A percentile compares a stretch with the other conserved stretches of the same genome.
phyloP scores from a whole-genome alignment of 2,797 vertebrate species.

The Spondyliosoma cantharus region DNA sequence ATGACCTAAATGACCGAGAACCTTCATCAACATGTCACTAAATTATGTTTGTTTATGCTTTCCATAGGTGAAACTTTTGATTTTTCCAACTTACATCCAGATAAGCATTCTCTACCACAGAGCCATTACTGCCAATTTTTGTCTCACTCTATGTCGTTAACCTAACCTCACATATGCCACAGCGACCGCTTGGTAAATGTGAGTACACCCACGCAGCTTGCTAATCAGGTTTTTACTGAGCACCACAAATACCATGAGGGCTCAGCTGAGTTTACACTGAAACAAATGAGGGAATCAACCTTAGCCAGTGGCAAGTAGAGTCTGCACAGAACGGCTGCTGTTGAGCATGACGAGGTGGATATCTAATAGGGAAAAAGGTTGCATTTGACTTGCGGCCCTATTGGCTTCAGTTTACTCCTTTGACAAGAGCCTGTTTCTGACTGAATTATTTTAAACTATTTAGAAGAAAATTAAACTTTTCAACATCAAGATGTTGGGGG shows the following conservation, averaged over 20 bases:
- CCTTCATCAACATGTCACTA: neutral
- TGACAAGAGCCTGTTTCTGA: neutral
- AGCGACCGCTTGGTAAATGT: conserved; percentile 40
- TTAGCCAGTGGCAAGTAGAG: conserved; percentile 59
- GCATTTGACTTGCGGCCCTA: conserved; percentile 30
- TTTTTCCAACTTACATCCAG: neutral
- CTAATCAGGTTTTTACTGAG: conserved; percentile 74
- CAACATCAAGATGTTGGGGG: neutral
- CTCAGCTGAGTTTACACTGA: conserved; percentile 76
- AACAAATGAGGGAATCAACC: conserved; percentile 75
- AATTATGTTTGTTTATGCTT: conserved; percentile 13
- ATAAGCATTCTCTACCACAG: neutral
- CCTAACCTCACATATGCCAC: conserved; percentile 36
- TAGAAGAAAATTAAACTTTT: conserved; percentile 18
- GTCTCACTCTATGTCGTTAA: conserved; percentile 9
- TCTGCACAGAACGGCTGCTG: conserved; percentile 36
- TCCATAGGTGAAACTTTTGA: neutral
- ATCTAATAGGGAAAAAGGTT: conserved; percentile 54
- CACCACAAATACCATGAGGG: conserved; percentile 71
- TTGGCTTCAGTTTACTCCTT: conserved; percentile 27
- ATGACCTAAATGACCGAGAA: too few species aligned
- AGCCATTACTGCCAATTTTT: neutral
- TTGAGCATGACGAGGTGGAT: conserved; percentile 33
- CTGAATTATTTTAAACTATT: conserved; percentile 17
- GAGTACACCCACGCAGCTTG: conserved; percentile 54